Base-by-base conservation (phyloP, 2,797 vertebrate genomes). In the Falco berigora region DNA sequence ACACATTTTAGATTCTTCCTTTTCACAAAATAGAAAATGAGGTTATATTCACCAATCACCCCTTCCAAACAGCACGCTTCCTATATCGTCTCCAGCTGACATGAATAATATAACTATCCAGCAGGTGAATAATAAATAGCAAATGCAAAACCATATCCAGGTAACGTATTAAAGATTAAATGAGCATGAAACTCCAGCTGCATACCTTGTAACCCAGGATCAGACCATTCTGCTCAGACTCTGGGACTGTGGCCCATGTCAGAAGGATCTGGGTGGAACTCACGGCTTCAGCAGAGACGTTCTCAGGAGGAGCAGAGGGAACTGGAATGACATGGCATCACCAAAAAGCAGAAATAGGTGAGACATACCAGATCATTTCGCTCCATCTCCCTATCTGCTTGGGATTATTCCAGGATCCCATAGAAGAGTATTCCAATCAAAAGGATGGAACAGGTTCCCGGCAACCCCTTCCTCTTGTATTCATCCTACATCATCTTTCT, bases 121-220 rank as follows among this genome's bases (percentile, higher is more conserved):
- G 18, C 23, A 85, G 40, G 27, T 58, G 47, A 84, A 44, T 28
- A 67, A 68, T 44, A 59, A 23, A 56, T 24, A 58, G 38, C 3
- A 69, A 78, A 88, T 30, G 36, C 30, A 78, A 52, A 82, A 66
- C 4, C 5, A 59, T 21, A 23, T 10, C 14, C 9, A 25, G 30
- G 20, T 5, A 30, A 77, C 3, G 24, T 15, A 62, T 11, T 40
- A 32, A n/a, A 47, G 59, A 44, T 20, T 8, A 23, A 52, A 40
- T 14, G 50, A 74, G 30, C 19, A 3, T 5, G 17, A 47, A 23
- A 22, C 27, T 27, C 8, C 44, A 30, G 36, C 0, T 52, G 76
- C 34, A 2, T 97, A 99, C 99, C 99, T 99, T 99, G 93, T 99
- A 99, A 87, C 99, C 99, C 27, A 99, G 97, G 78, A 99, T 98